Percentiles rank a stretch among this genome's conserved stretches.
These are phyloP conservation scores for Drosophila algonquin DNA, from an alignment of 2,888 invertebrate genomes.

Conservation along the genomic window DNA sequence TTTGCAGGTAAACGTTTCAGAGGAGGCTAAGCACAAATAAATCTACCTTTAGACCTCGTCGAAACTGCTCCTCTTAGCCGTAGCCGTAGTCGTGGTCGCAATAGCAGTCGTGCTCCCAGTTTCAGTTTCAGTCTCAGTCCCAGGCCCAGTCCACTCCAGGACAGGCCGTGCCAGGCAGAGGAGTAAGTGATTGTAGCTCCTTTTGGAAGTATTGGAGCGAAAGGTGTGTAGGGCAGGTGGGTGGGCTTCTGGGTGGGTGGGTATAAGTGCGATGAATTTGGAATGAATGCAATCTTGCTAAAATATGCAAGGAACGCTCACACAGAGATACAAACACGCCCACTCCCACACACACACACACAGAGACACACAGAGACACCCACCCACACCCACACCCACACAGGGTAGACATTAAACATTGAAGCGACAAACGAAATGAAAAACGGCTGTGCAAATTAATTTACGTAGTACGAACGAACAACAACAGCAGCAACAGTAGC, in stretches of 20 bases:
- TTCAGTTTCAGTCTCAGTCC: background rate
- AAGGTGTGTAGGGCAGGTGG: conserved; percentile 39
- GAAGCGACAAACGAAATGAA: conserved; percentile 68
- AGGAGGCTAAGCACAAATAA: conserved; percentile 50
- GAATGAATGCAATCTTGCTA: conserved; percentile 73
- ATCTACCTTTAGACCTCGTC: conserved; percentile 47
- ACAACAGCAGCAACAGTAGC: conserved; percentile 47
- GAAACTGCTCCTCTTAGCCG: conserved; percentile 6
- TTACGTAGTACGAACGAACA: conserved; percentile 61
- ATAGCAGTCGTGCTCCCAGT: background rate
- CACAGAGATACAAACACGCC: conserved; percentile 37
- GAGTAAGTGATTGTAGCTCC: conserved; percentile 58
- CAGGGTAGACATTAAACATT: conserved; percentile 61
- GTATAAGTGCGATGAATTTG: conserved; percentile 50
- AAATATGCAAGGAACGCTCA: conserved; percentile 74
- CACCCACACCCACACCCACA: conserved; percentile 36
- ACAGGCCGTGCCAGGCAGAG: conserved; percentile 9
- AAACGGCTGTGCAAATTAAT: conserved; percentile 76
- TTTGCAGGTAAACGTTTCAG: conserved; percentile 43
- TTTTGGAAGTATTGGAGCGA: conserved; percentile 49
- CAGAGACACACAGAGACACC: conserved; percentile 10
- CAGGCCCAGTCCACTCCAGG: background rate
- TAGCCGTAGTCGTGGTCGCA: background rate
- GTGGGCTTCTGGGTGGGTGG: conserved; percentile 11
- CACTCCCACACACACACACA: background rate